A percentile compares a stretch with the other conserved stretches of the same genome.
These are phyloP conservation scores for Falco biarmicus DNA, from an alignment of 2,797 vertebrate genomes.

Conservation along the genomic window DNA sequence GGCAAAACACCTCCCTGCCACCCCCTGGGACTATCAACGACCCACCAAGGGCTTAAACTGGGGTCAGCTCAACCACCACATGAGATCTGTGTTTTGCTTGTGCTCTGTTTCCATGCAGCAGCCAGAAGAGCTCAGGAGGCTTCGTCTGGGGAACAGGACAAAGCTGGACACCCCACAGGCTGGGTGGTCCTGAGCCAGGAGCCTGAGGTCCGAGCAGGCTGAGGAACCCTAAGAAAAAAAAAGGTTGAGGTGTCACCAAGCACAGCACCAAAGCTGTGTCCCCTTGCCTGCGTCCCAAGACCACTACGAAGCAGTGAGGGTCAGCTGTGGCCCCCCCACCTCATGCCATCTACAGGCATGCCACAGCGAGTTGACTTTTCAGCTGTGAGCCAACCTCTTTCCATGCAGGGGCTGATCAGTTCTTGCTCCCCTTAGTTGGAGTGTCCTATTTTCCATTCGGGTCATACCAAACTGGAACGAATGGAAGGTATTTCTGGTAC, in stretches of 20 bases:
- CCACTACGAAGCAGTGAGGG: neutral
- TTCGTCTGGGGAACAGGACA: neutral
- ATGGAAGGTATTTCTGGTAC: neutral
- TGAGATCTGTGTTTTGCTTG: neutral
- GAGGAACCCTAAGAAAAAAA: neutral
- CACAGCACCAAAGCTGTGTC: neutral
- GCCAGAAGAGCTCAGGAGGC: neutral
- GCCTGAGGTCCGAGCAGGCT: neutral
- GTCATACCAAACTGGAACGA: neutral
- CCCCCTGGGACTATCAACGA: neutral
- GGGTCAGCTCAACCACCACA: neutral
- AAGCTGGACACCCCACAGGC: neutral
- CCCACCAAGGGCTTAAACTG: neutral
- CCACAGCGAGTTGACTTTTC: neutral
- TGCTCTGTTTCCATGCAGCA: neutral
- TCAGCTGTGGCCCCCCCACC: neutral
- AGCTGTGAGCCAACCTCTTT: neutral
- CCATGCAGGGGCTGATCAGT: too few relatives aligned
- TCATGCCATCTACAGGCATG: rapidly evolving
- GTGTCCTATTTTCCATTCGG: neutral
- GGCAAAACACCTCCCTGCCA: neutral
- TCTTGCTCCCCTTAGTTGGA: neutral
- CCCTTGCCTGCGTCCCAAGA: neutral
- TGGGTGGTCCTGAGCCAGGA: neutral
- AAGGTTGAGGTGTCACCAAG: neutral